Conservation (phyloP, 92 coral and sea anemone species). For the Porites cylindrica region DNA sequence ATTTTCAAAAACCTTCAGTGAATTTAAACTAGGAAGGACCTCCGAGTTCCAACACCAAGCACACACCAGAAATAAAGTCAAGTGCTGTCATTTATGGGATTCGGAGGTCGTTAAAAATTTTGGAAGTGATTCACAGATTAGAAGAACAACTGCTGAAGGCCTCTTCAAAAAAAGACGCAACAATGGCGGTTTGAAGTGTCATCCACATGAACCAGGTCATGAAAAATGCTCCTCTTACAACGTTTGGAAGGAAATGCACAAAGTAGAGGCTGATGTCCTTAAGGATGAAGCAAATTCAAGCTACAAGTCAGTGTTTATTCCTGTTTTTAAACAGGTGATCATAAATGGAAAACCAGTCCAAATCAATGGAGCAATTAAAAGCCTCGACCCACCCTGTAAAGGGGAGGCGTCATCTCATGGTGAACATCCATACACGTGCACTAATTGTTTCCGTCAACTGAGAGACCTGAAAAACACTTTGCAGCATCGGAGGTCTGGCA, state of each 20-base stretch:
- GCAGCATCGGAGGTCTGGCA: conserved; percentile 34
- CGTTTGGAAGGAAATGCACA: too few species aligned
- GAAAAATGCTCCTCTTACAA: too few species aligned
- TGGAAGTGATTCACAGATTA: too few species aligned
- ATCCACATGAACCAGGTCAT: too few species aligned
- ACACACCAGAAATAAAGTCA: not conserved
- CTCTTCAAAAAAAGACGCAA: too few species aligned
- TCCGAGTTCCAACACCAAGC: conserved; percentile 20
- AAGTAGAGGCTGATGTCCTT: too few species aligned
- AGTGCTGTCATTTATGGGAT: conserved; percentile 32
- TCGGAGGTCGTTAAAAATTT: conserved; percentile 47
- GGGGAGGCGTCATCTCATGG: conserved; percentile 30
- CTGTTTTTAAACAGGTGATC: too few species aligned
- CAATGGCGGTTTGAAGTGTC: too few species aligned
- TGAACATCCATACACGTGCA: conserved; percentile 46
- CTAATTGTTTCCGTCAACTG: conserved; percentile 51
- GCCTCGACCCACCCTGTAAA: conserved; percentile 36
- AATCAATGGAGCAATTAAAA: conserved; percentile 25
- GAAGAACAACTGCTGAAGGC: too few species aligned
- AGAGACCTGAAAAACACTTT: conserved; percentile 38
- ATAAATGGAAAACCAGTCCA: conserved; percentile 21
- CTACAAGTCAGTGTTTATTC: too few species aligned
- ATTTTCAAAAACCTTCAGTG: too few species aligned
- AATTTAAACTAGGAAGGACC: conserved; percentile 38
- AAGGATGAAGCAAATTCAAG: too few species aligned